A percentile compares a stretch with the other conserved stretches of the same genome.
These are phyloP conservation scores for Montipora foliosa DNA, from an alignment of 64 coral and sea anemone species.

Conservation along the genomic window DNA sequence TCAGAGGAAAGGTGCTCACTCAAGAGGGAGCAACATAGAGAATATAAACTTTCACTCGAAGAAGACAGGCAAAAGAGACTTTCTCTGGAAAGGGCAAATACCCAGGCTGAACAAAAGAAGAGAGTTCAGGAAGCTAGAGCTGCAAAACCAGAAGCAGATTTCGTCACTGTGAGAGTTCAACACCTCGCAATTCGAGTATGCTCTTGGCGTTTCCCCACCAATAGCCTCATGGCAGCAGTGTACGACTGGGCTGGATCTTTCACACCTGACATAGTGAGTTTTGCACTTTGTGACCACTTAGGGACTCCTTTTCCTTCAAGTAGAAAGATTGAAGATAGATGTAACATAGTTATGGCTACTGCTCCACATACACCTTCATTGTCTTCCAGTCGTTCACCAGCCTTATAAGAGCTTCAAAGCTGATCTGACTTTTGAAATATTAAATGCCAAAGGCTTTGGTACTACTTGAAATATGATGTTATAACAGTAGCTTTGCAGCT, in stretches of 20 bases:
- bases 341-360: conserved; percentile 61
- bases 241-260: conserved; percentile 73
- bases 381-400: conserved; percentile 58
- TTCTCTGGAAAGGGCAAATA: conserved; percentile 23
- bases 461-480: conserved; percentile 49
- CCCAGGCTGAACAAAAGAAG: conserved; percentile 46
- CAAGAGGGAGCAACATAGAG: conserved; percentile 75
- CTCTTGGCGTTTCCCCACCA: conserved; percentile 40
- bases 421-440: conserved; percentile 72
- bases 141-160: conserved; percentile 64
- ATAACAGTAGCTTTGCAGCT: not conserved
- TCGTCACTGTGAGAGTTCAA: conserved; percentile 64
- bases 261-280: conserved; percentile 11
- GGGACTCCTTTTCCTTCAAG: conserved; percentile 23
- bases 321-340: conserved; percentile 37
- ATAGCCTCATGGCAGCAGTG: conserved; percentile 43
- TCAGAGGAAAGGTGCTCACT: conserved; percentile 75
- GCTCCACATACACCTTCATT: conserved; percentile 73
- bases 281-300: conserved; percentile 50
- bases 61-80: conserved; percentile 21
- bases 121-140: conserved; percentile 53
- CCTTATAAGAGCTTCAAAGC: conserved; percentile 77
- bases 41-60: conserved; percentile 57
- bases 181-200: conserved; percentile 41
- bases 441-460: conserved; percentile 71